Conservation (phyloP, 1,140 invertebrate genomes). For the Drosophila willistoni region DNA sequence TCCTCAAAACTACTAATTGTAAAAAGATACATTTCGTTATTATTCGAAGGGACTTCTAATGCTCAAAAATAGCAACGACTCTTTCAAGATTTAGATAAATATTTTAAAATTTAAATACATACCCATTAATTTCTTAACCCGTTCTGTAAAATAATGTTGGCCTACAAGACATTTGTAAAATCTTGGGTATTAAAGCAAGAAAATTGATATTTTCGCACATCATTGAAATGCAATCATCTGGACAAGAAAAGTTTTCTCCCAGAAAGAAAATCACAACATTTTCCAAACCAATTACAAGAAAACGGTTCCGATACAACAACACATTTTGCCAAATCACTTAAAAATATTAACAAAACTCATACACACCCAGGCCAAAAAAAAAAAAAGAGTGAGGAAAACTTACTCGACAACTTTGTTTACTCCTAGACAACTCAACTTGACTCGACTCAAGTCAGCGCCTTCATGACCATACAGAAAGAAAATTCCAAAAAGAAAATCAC, state of each 20-base stretch:
- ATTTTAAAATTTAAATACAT: no score
- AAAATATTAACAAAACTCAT: constrained; percentile 70
- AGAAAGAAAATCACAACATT: background rate
- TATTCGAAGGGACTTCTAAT: no score
- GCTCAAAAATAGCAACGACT: no score
- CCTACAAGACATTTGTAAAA: background rate
- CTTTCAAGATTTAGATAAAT: no score
- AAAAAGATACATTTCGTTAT: no score
- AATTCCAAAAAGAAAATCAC: constrained; percentile 64
- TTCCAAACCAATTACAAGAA: constrained; percentile 55
- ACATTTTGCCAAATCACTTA: constrained; percentile 66
- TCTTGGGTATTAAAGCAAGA: background rate
- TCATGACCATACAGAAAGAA: constrained; percentile 48
- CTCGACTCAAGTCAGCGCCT: constrained; percentile 6
- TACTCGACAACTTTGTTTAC: constrained; percentile 42
- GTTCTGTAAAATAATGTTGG: background rate
- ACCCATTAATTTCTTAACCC: no score
- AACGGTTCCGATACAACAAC: constrained; percentile 37
- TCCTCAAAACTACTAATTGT: no score
- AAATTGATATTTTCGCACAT: constrained; percentile 1
- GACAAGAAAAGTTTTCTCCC: constrained; percentile 16
- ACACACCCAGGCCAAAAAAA: background rate
- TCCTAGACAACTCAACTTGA: constrained; percentile 21
- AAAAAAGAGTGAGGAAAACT: constrained; percentile 14
- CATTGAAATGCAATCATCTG: constrained; percentile 26